Conservation (phyloP, 2,888 invertebrate species). For the Hirtodrosophila trivittata region DNA sequence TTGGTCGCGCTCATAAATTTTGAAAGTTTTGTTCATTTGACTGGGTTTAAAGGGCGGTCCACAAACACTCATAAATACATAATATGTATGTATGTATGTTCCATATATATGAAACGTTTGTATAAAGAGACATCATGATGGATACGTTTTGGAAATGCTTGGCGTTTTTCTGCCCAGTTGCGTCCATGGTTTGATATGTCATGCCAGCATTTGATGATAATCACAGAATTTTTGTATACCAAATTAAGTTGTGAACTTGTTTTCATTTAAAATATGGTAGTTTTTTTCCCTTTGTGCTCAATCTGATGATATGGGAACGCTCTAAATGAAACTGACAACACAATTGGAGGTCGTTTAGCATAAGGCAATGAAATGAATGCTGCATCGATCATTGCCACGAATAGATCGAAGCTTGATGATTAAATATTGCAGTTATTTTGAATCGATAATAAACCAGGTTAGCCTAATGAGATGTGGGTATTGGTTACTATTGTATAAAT, state of each 20-base stretch:
- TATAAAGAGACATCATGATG: slow-evolving; percentile 62
- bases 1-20: slow-evolving; percentile 63
- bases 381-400: slow-evolving; percentile 14
- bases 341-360: slow-evolving; percentile 39
- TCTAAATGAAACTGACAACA: slow-evolving; percentile 44
- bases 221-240: slow-evolving; percentile 50
- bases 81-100: not conserved
- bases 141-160: slow-evolving; percentile 72
- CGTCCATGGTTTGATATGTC: slow-evolving; percentile 47
- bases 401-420: no score
- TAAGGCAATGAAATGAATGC: slow-evolving; percentile 14
- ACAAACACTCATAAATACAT: slow-evolving; percentile 1
- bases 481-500: no score
- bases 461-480: no score
- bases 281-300: not conserved
- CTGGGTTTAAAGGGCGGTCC: slow-evolving; percentile 54
- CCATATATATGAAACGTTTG: slow-evolving; percentile 26
- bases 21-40: slow-evolving; percentile 55
- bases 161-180: slow-evolving; percentile 71
- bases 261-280: slow-evolving; percentile 2
- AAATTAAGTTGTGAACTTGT: slow-evolving; percentile 60
- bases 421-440: not conserved
- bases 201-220: slow-evolving; percentile 54
- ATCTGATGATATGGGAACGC: slow-evolving; percentile 28
- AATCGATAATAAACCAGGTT: no score